Evolutionary conservation across 2,797 vertebrate genomes (phyloP).

Genomic region (Remorina albescens): DNA sequence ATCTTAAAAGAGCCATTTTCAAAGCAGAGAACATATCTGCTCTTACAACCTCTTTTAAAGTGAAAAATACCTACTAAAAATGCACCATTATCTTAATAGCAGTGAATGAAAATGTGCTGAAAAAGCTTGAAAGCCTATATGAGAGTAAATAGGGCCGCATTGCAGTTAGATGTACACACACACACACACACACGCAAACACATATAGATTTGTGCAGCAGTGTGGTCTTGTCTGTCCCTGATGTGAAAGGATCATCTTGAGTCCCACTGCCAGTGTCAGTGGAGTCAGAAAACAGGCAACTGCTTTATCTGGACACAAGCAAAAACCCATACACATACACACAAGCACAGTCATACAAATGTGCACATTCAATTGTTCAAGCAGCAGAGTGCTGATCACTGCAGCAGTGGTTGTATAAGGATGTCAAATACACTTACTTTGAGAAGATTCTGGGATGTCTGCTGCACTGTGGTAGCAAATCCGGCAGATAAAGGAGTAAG

Average conservation of each 20-base stretch:
- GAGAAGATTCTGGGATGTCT: constrained; percentile 45
- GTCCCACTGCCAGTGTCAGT: constrained; percentile 30
- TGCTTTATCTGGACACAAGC: constrained; percentile 20
- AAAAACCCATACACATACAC: constrained; percentile 28
- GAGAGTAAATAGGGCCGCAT: constrained; percentile 21
- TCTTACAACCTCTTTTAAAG: background rate
- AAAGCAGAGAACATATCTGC: background rate
- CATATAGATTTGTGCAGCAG: constrained; percentile 24
- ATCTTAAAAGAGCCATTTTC: background rate
- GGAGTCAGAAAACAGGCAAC: constrained; percentile 47
- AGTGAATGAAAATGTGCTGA: background rate
- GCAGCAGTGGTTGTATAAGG: constrained; percentile 29
- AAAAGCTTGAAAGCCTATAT: background rate
- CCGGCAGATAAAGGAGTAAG: constrained; percentile 31
- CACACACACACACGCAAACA: constrained; percentile 2
- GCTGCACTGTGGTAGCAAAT: constrained; percentile 28
- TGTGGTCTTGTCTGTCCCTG: constrained; percentile 34
- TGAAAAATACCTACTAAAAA: background rate
- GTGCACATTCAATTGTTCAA: constrained; percentile 28
- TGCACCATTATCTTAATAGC: background rate
- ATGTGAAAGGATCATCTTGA: constrained; percentile 52
- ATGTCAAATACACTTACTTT: constrained; percentile 72
- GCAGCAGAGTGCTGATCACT: constrained; percentile 24
- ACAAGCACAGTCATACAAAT: constrained; percentile 25
- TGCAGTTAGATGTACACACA: constrained; percentile 7